A percentile compares a stretch with the other conserved stretches of the same genome.
Evolutionary conservation across 2,797 vertebrate genomes (phyloP).

Genomic region (Siniperca undulata): DNA sequence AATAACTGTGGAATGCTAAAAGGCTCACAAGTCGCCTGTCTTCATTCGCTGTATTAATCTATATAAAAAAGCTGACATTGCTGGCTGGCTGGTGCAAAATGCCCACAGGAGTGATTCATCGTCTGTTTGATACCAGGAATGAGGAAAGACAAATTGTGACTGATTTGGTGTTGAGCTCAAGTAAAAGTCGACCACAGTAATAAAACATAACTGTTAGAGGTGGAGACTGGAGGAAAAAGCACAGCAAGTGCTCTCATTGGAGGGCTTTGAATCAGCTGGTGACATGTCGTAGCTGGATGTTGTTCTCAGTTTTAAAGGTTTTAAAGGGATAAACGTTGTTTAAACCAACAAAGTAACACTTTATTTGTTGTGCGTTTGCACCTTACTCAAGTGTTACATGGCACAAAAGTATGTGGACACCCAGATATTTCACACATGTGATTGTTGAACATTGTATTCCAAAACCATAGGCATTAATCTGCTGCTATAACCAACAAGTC

Average conservation of each 20-base stretch:
- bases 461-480: not conserved
- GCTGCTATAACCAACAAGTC: not conserved
- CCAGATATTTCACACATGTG: not conserved
- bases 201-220: slow-evolving; percentile 17
- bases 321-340: not conserved
- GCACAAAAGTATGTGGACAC: not conserved
- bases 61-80: slow-evolving; percentile 34
- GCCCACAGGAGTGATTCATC: slow-evolving; percentile 21
- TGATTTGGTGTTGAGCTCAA: slow-evolving; percentile 16
- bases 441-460: not conserved
- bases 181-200: slow-evolving; percentile 9
- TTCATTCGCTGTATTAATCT: slow-evolving; percentile 45
- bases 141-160: slow-evolving; percentile 29
- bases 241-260: not conserved
- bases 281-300: not conserved
- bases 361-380: not conserved
- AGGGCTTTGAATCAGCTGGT: not conserved
- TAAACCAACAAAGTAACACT: not conserved
- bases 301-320: not conserved
- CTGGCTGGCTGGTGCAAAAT: slow-evolving; percentile 25
- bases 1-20: slow-evolving; percentile 42
- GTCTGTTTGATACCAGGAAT: slow-evolving; percentile 24
- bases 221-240: not conserved
- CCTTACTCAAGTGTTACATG: not conserved
- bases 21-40: slow-evolving; percentile 35